A percentile compares a stretch with the other conserved stretches of the same genome.
phyloP scores from a whole-genome alignment of 2,113 vertebrate genomes.

The Bambusicola thoracicus region DNA sequence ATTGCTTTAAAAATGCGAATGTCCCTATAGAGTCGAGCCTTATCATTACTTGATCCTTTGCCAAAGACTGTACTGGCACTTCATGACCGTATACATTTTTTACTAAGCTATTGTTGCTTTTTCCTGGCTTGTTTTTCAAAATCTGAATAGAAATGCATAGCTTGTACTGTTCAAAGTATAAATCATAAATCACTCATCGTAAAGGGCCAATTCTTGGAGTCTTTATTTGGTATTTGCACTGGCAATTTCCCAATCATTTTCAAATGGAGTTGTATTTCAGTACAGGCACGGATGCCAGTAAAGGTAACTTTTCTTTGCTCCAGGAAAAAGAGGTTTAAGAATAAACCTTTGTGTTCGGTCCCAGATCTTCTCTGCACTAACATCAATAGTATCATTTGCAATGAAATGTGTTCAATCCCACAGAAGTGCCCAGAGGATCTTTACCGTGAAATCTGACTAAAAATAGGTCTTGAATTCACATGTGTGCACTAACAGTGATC shows the following conservation, averaged over 20 bases:
- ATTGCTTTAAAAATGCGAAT: conserved; percentile 64
- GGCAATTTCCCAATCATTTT: conserved; percentile 48
- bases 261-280: background rate
- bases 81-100: conserved; percentile 47
- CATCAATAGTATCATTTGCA: background rate
- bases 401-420: background rate
- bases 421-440: background rate
- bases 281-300: background rate
- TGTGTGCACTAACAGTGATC: background rate
- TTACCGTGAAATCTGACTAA: background rate
- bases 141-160: conserved; percentile 56
- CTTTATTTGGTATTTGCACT: conserved; percentile 39
- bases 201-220: background rate
- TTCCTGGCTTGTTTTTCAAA: conserved; percentile 55
- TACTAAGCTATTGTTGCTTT: conserved; percentile 52
- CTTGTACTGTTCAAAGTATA: background rate
- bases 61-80: conserved; percentile 30
- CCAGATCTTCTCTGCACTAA: background rate
- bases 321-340: background rate
- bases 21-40: conserved; percentile 21
- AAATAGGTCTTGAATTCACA: background rate
- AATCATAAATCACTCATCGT: conserved; percentile 17
- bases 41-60: conserved; percentile 56
- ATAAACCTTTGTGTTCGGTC: background rate
- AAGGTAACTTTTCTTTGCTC: conserved; percentile 12